Base-by-base conservation (phyloP, 2,797 vertebrate species). In the Diplodus puntazzo region DNA sequence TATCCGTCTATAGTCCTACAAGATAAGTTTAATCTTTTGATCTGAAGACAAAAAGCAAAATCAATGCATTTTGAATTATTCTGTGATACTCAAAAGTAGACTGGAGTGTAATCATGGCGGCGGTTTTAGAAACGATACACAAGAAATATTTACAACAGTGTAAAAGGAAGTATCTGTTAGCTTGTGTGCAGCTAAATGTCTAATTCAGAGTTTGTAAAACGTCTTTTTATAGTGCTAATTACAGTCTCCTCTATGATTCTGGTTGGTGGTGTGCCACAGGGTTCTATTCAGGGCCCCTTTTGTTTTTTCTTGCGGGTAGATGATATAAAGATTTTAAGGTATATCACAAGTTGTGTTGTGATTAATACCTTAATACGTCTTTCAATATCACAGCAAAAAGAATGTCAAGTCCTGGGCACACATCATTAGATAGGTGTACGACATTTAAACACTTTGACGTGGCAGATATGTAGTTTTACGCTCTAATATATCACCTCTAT, bases 201-300 rank as follows among this genome's bases (percentile, higher is more conserved):
- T 43, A 12, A 43, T 43, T 13, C 30, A 34, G 7, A 34, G 30
- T 34, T 34, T 34, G 30, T 34, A 34, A 34, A 1, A 34, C 1
- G 8, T 34, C 8, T 34, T 34, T 34, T 34, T 34, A 6, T 34
- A 9, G 9, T 9, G 34, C 8, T 34, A 34, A 34, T 25, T 4
- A 7, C 34, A 34, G 9, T 20, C 16, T 3, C 20, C 7, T 30
- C 4, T 27, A 27, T 69, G 39, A n/a, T 16, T 39, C 13, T 12
- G 20, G n/a, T 16, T 21, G 16, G 12, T n/a, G 68, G 27, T 18
- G 75, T 11, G 21, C 75, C 68, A 23, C 75, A 59, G 2, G 46
- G 68, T 12, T 65, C 68, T 4, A 18, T 52, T 57, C 45, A 70
- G 45, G 75, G 13, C n/a, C 30, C 21, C 11, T 0, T 58, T 18